Base-by-base conservation (phyloP, 2,113 vertebrate species). In the Etheostoma spectabile region DNA sequence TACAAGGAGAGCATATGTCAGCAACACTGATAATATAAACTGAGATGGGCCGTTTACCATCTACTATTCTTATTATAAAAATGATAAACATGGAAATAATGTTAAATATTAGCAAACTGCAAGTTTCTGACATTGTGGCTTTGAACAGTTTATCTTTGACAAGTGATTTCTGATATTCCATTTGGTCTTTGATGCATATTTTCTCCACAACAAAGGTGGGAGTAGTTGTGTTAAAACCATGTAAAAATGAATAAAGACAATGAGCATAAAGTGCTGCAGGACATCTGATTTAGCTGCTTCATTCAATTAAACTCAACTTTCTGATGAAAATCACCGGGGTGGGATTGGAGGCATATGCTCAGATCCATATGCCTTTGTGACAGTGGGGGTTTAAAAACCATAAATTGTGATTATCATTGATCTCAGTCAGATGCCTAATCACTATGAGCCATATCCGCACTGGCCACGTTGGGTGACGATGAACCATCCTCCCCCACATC, bases 331-430 rank as follows among this genome's bases (percentile, higher is more conserved):
- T 60, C 48, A 56, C 69, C 22, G 19, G 55, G 67, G 49, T 38
- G 77, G 68, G 46, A 79, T 53, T 13, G 19, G 64, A 83, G 49
- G 69, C 85, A 86, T 35, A 82, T 75, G 82, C 83, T 84, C 19
- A 62, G 62, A 90, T 89, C 70, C 88, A 85, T 92, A 90, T 87
- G 86, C 77, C 66, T 84, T 30, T 77, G 86, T 79, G 84, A 71
- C 74, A 82, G 57, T 10, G 24, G 27, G 85, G 69, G 70, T 92
- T 90, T 89, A 83, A 91, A 89, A 89, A 82, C 21, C 38, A 70
- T 83, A 85, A 83, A 90, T 88, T 87, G 88, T 89, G 86, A 93
- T 90, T 89, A 90, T 90, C 88, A 91, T 88, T 91, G 89, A 94
- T 94, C 87, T 92, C 85, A 69, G 76, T 85, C 86, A 83, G 82